phyloP scores from a whole-genome alignment of 2,113 vertebrate species.

The Chloropsis cyanopogon region DNA sequence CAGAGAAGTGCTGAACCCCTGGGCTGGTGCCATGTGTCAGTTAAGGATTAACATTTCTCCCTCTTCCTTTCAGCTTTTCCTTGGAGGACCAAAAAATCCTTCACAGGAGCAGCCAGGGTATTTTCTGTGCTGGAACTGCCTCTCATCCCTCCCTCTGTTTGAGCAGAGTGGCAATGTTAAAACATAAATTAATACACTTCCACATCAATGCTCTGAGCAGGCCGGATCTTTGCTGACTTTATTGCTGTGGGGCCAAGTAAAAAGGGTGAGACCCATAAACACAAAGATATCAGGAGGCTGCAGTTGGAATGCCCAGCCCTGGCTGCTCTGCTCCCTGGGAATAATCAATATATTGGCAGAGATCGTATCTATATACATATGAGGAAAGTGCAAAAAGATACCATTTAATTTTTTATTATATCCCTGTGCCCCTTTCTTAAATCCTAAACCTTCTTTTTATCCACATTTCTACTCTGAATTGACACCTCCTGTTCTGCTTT shows the following conservation, averaged over 20 bases:
- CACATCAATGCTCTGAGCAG: neutral
- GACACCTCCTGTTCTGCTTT: neutral
- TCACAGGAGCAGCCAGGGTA: neutral
- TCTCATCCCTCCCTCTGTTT: neutral
- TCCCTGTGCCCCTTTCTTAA: neutral
- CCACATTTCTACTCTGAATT: neutral
- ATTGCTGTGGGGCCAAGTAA: neutral
- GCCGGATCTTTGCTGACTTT: slow-evolving; percentile 9
- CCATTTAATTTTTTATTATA: neutral
- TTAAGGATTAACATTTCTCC: neutral
- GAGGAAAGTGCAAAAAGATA: neutral
- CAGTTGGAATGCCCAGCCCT: neutral
- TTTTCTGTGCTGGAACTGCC: neutral
- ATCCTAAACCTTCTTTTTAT: neutral
- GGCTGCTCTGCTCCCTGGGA: neutral
- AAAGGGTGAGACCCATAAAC: slow-evolving; percentile 27
- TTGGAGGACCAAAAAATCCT: neutral
- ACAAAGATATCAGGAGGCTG: neutral
- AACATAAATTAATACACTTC: too few relatives aligned
- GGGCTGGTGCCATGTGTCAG: neutral
- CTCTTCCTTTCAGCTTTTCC: neutral
- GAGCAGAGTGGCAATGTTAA: neutral
- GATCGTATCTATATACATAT: neutral
- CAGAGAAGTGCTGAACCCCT: neutral
- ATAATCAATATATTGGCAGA: neutral